Evolutionary conservation across 2,888 invertebrate species (phyloP).

Genomic region (Patella pellucida): DNA sequence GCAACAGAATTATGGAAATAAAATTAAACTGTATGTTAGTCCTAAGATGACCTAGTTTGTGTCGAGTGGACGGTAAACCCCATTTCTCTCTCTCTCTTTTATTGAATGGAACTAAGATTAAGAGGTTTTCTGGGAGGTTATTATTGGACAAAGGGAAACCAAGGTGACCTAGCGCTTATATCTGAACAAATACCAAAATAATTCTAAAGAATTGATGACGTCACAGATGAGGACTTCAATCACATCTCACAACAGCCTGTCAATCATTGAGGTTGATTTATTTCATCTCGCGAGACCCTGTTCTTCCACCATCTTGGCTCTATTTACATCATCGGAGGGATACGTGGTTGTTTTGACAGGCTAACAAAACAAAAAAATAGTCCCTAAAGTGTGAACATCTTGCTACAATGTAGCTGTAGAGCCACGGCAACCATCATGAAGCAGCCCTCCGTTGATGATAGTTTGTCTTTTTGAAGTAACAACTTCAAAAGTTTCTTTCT

Average conservation of each 20-base stretch:
- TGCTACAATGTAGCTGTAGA: constrained; percentile 1
- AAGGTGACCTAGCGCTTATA: too few species aligned
- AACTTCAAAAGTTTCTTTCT: neutral
- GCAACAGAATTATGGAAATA: too few species aligned
- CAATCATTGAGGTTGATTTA: constrained; percentile 4
- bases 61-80: too few species aligned
- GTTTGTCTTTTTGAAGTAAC: neutral
- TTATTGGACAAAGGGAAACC: too few species aligned
- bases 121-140: too few species aligned
- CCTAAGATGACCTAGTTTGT: too few species aligned
- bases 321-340: constrained; percentile 9
- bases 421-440: neutral
- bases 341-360: neutral
- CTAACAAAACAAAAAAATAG: constrained; percentile 7
- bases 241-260: neutral
- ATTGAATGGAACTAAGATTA: too few species aligned
- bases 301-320: neutral
- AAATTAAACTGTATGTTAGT: too few species aligned
- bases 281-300: neutral
- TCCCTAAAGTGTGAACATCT: constrained; percentile 10
- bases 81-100: too few species aligned
- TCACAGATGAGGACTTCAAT: neutral
- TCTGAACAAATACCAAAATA: too few species aligned
- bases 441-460: neutral
- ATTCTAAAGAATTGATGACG: neutral